Base-by-base conservation (phyloP, 2,888 invertebrate species). In the Sarcophaga variegata region DNA sequence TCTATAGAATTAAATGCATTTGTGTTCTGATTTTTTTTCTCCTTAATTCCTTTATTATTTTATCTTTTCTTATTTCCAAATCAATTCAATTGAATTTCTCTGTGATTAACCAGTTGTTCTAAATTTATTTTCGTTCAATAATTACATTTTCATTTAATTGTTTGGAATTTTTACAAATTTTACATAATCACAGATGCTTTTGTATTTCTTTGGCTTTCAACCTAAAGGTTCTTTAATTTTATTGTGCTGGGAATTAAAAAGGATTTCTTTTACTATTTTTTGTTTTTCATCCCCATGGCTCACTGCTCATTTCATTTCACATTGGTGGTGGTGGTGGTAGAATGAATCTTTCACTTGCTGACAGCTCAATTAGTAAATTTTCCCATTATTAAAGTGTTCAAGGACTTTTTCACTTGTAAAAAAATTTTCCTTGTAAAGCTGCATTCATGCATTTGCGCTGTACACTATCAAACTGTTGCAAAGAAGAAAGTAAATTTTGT, bases 361-460 rank as follows among this genome's bases (percentile, higher is more conserved):
- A 81, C 81, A 83, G 81, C 83, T 83, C 83, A 86, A 86, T 86
- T 86, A 86, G 81, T 74, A 78, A 77, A 78, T 76, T 37, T 83
- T 74, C 37, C 64, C 62, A 83, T 81, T 77, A 86, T 69, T 64
- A 83, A 83, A n/a, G 72, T 83, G 72, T 82, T 82, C 70, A 79
- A 79, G 82, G 63, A 63, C 75, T 70, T 75, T 63, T 64, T 49
- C 22, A 17, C n/a, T 64, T 49, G 60, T 67, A 45, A 69, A 64
- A 67, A 69, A 37, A n/a, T 27, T 14, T 17, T 54, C 27, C 63
- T n/a, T 63, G 71, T 27, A 20, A 37, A 20, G 4, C 4, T 20
- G 27, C 12, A 4, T 20, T 14, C 12, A 14, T 14, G 64, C 4
- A 14, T 27, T 17, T 17, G 17, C 62, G 22, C 11, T 75, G 12